phyloP scores from a whole-genome alignment of 2,888 invertebrate genomes.

The Apamea monoglypha region DNA sequence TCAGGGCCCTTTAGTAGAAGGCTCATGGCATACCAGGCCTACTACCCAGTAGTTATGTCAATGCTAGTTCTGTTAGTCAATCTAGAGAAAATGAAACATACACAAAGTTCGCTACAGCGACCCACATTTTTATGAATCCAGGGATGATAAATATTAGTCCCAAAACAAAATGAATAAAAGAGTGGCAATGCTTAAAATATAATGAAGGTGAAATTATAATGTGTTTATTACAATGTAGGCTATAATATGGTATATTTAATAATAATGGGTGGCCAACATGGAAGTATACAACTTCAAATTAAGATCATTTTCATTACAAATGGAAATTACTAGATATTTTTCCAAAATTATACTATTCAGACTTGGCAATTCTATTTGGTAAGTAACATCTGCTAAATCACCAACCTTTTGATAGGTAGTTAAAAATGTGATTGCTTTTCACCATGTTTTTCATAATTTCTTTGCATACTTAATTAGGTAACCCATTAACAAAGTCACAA shows the following conservation, averaged over 20 bases:
- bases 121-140: background rate
- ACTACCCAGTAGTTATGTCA: background rate
- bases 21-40: background rate
- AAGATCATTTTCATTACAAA: background rate
- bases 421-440: background rate
- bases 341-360: background rate
- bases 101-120: background rate
- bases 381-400: background rate
- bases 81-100: background rate
- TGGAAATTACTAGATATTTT: background rate
- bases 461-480: background rate
- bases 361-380: background rate
- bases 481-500: background rate
- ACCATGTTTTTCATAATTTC: background rate
- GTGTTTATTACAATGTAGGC: background rate
- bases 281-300: background rate
- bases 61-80: background rate
- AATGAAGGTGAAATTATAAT: background rate
- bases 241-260: background rate
- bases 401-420: background rate
- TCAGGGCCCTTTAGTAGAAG: background rate
- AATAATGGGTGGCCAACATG: background rate
- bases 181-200: background rate
- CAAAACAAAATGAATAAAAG: background rate
- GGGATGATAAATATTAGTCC: background rate